Base-by-base conservation (phyloP, 2,797 vertebrate genomes). In the Hoplostethus atlanticus region DNA sequence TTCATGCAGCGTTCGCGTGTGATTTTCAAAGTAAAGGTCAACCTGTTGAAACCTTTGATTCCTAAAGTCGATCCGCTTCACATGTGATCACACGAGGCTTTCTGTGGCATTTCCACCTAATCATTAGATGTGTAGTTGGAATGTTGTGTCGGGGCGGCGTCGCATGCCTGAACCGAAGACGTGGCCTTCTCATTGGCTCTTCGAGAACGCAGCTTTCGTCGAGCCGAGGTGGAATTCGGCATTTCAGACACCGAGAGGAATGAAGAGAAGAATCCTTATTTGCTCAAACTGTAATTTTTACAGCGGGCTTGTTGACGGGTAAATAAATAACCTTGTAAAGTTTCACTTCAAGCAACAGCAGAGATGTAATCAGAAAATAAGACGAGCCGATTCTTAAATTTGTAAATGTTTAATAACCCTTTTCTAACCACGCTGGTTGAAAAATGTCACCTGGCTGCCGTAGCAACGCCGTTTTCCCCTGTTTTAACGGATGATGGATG, bases 401-500 rank as follows among this genome's bases (percentile, higher is more conserved):
- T 62, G 17, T 30, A 42, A 11, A 4, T 65, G 48, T 46, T 64
- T 28, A 62, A 56, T 30, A 3, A 12, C 4, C 10, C 0, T 13
- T 79, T 73, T 73, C 73, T 6, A 25, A 17, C 54, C 48, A 40
- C 56, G 11, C 16, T 9, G 13, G 0, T 10, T 85, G 79, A 81
- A 42, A 70, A 79, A 78, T 78, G 59, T 51, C 8, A 64, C 78
- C 75, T 76, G 69, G 64, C 63, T 71, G 71, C 17, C 44, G 5
- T 50, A 0, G 36, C 11, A 55, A 63, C 46, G 16, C 84, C 79
- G 1, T 34, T 69, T 68, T 25, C 77, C 75, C 47, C 74, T 38
- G 62, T 77, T 86, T 87, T 64, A 85, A 71, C n/a, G 7, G 68
- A 62, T 84, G 85, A 86, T 77, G 2, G 65, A 90, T 83, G 84